A percentile compares a stretch with the other conserved stretches of the same genome.
These are phyloP conservation scores for Capra hircus DNA, from an alignment of 2,113 vertebrate genomes.

Conservation along the genomic window DNA sequence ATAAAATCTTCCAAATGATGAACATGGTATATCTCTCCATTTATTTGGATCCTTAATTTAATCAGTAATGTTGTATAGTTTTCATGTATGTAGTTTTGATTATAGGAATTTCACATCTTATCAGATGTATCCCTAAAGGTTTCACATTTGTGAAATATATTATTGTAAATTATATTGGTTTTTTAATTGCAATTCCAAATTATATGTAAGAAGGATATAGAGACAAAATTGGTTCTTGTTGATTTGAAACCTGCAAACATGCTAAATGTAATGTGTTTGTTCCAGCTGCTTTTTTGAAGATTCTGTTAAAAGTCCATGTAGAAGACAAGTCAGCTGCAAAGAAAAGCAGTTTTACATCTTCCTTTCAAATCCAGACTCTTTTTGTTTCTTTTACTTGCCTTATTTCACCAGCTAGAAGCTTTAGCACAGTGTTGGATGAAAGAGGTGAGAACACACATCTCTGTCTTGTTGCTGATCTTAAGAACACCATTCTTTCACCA, in stretches of 20 bases:
- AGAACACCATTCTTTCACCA: neutral
- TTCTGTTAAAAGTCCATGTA: neutral
- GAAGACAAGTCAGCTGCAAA: neutral
- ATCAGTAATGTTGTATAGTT: neutral
- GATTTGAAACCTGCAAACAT: neutral
- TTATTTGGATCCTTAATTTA: neutral
- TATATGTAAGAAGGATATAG: neutral
- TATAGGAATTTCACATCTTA: neutral
- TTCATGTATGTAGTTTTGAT: neutral
- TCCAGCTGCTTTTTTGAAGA: neutral
- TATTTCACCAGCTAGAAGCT: neutral
- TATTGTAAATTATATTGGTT: neutral
- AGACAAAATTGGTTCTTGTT: neutral
- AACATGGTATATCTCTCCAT: neutral
- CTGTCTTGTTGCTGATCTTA: neutral
- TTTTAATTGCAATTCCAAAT: neutral
- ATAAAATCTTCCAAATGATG: neutral
- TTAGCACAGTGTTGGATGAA: neutral
- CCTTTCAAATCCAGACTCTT: neutral
- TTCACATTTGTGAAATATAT: neutral
- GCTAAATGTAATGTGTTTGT: neutral
- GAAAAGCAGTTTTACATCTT: neutral
- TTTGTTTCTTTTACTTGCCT: neutral
- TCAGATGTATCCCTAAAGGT: neutral
- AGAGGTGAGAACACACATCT: neutral